These are phyloP conservation scores for Ammodytes dubius DNA, from an alignment of 2,113 vertebrate species.

Conservation along the genomic window DNA sequence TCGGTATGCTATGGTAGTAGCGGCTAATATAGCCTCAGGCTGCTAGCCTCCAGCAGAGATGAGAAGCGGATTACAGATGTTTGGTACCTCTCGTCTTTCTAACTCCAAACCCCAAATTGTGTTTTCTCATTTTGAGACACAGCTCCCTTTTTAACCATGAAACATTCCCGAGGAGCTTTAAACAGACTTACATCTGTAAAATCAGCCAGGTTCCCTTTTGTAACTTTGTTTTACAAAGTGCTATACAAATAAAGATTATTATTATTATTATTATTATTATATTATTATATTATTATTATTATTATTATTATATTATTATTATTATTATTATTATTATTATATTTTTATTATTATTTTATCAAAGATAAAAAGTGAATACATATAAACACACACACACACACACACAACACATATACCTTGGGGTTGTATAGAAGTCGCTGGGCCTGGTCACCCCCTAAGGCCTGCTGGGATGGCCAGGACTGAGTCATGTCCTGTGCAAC, in stretches of 20 bases:
- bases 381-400: constrained; percentile 6
- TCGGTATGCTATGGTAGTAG: background rate
- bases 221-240: no score
- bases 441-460: constrained; percentile 88
- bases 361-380: constrained; percentile 17
- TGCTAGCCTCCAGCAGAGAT: background rate
- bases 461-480: constrained; percentile 92
- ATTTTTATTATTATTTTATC: background rate
- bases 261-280: no score
- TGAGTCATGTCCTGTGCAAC: constrained; percentile 93
- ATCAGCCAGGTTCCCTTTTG: background rate
- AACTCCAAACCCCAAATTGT: background rate
- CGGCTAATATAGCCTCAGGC: background rate
- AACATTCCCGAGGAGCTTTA: background rate
- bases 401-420: constrained; percentile 86
- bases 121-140: background rate
- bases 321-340: no score
- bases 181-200: background rate
- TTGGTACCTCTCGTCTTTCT: background rate
- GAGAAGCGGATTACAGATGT: background rate
- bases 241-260: no score
- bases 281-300: no score
- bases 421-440: constrained; percentile 90
- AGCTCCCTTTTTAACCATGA: background rate
- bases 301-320: no score